Evolutionary conservation across 2,888 invertebrate genomes (phyloP), one percentile per base, ranked within the genome.

Genomic region (Prosopocoilus inquinatus): DNA sequence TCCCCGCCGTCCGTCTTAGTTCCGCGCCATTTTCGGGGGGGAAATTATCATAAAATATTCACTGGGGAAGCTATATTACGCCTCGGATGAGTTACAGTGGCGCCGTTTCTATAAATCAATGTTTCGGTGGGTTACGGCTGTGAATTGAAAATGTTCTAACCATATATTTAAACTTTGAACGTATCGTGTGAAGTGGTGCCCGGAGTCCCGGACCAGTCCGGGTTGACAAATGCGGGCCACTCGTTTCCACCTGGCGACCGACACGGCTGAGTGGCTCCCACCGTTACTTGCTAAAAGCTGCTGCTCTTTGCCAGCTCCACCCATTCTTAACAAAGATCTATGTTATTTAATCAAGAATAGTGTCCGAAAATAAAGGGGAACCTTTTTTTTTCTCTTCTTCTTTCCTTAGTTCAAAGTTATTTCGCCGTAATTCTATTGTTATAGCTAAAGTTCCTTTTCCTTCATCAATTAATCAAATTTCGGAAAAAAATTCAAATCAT

Each of bases 21-120:
- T 41, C 41, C 41, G 13, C 41, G 13, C 16, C 16, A 41, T 16
- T 15, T 11, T 15, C 41, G 15, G 9, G n/a, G 12, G 5, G 39
- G 15, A 67, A 69, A 69, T 70, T 70, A 70, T 70, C 70, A 70
- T 70, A 69, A 70, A 70, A 70, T 70, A 70, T 70, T 70, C 70
- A 69, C 68, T 64, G 58, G 66, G 63, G 68, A 68, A 67, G 67
- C 67, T 68, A 62, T 68, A 69, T 70, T 69, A 68, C 67, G 53
- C 16, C 34, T 36, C 28, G 33, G 13, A 70, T 68, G 69, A 68
- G 66, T 69, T 68, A 67, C 65, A 60, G 64, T 62, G 64, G 60
- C 57, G 66, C 61, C 63, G 59, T 64, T 63, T 61, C 66, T 64
- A 70, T 70, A 70, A 70, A 69, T 70, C 70, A 69, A 67, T 66